phyloP scores from a whole-genome alignment of 2,113 vertebrate genomes.

The Sander lucioperca region DNA sequence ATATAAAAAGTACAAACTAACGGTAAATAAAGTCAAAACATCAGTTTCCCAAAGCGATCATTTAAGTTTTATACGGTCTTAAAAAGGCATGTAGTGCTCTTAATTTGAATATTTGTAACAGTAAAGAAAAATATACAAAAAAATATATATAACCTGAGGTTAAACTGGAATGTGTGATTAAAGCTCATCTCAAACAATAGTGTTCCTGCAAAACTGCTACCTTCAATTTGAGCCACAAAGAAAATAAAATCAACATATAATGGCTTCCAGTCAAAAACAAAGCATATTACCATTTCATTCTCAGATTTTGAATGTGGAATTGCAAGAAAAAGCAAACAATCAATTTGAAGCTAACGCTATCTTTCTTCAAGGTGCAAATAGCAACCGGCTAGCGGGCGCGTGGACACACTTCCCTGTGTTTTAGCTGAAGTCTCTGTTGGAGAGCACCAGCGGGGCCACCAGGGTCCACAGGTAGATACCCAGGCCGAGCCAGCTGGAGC shows the following conservation, averaged over 20 bases:
- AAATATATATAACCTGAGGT: slow-evolving; percentile 11
- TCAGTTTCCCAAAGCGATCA: neutral
- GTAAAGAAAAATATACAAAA: neutral
- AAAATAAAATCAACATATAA: neutral
- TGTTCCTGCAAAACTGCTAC: neutral
- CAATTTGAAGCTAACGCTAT: slow-evolving; percentile 11
- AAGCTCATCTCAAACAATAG: slow-evolving; percentile 5
- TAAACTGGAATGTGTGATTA: slow-evolving; percentile 20
- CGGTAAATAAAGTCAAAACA: neutral
- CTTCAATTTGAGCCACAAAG: neutral
- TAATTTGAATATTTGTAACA: neutral
- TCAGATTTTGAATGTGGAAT: neutral
- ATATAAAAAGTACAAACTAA: neutral
- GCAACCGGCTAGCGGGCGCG: neutral
- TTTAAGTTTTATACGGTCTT: slow-evolving; percentile 12
- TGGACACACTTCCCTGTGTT: neutral
- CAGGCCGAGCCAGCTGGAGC: slow-evolving; percentile 92
- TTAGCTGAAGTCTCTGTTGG: slow-evolving; percentile 90
- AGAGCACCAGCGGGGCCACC: slow-evolving; percentile 89
- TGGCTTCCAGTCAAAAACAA: neutral
- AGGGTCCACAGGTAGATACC: slow-evolving; percentile 92
- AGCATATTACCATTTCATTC: neutral
- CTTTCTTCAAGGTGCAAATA: slow-evolving; percentile 8
- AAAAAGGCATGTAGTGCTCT: slow-evolving; percentile 33
- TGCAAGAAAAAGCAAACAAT: neutral